Evolutionary conservation across 2,113 vertebrate species (phyloP).

Genomic region (Equus przewalskii): DNA sequence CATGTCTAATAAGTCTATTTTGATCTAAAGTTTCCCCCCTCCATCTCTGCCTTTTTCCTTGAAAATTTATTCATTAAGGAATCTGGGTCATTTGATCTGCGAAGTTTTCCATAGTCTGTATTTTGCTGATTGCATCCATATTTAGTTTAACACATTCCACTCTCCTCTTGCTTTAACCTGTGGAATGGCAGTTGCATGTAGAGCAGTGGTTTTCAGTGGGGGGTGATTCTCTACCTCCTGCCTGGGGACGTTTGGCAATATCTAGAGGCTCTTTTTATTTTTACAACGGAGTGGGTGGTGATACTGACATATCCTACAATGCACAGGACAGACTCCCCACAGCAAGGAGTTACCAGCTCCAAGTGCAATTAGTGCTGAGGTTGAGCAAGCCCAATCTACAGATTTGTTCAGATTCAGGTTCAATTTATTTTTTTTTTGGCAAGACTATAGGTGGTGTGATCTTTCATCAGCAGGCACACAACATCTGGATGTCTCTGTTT

Average conservation of each 20-base stretch:
- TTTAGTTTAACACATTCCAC: background rate
- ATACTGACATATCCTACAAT: background rate
- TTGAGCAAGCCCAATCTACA: conserved; percentile 2
- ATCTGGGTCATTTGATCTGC: conserved; percentile 44
- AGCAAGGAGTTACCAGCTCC: background rate
- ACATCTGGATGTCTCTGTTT: conserved; percentile 8
- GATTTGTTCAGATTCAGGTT: conserved; percentile 18
- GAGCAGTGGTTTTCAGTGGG: background rate
- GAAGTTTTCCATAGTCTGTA: background rate
- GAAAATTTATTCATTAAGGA: conserved; percentile 9
- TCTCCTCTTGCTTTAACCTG: conserved; percentile 36
- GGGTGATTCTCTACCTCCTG: background rate
- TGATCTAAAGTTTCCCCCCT: background rate
- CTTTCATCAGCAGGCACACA: conserved; percentile 20
- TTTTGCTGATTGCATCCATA: conserved; percentile 39
- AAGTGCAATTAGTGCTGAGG: background rate
- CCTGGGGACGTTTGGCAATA: background rate
- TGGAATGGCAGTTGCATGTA: conserved; percentile 45
- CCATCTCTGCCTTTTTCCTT: conserved; percentile 21
- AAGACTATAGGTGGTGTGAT: background rate
- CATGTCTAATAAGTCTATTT: conserved; percentile 17
- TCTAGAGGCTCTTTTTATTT: conserved; percentile 41
- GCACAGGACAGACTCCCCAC: background rate
- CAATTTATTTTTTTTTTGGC: background rate
- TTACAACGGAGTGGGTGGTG: background rate